Percentiles rank a stretch among this genome's conserved stretches.
These are phyloP conservation scores for Oncorhynchus masou DNA, from an alignment of 2,113 vertebrate genomes.

Conservation along the genomic window DNA sequence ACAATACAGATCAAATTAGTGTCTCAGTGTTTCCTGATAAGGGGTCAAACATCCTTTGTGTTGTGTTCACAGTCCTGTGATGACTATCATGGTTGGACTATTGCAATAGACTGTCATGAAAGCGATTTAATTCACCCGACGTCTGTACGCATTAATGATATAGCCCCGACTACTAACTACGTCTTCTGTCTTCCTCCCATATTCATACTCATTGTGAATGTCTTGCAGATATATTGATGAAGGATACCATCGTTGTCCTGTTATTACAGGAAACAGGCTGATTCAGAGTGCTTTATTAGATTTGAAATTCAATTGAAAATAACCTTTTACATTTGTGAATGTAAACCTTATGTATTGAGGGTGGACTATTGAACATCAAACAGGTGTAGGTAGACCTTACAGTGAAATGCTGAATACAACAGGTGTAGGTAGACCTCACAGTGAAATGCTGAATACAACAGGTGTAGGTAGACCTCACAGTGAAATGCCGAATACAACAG, in stretches of 20 bases:
- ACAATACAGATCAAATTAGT: conserved; percentile 72
- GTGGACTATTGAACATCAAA: too few species aligned
- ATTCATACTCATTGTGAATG: conserved; percentile 19
- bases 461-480: too few species aligned
- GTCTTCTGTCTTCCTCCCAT: conserved; percentile 10
- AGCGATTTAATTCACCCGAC: too few species aligned
- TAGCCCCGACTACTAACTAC: too few species aligned
- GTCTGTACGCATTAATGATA: conserved; percentile 27
- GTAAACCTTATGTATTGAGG: too few species aligned
- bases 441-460: too few species aligned
- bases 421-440: too few species aligned
- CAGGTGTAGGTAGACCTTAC: too few species aligned
- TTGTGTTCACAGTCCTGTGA: conserved; percentile 53
- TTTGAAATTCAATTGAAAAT: neutral
- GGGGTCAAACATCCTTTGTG: conserved; percentile 63
- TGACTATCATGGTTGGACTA: conserved; percentile 58
- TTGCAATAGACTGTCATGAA: conserved; percentile 23
- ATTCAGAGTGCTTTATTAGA: neutral
- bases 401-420: too few species aligned
- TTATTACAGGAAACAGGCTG: neutral
- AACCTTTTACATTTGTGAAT: neutral
- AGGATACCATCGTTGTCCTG: neutral
- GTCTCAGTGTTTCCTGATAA: conserved; percentile 58
- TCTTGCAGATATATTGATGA: conserved; percentile 6
- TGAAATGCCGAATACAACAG: too few species aligned